Percentiles rank a stretch among this genome's conserved stretches.
These are phyloP conservation scores for Nilaparvata lugens DNA, from an alignment of 1,140 invertebrate species.

Conservation along the genomic window DNA sequence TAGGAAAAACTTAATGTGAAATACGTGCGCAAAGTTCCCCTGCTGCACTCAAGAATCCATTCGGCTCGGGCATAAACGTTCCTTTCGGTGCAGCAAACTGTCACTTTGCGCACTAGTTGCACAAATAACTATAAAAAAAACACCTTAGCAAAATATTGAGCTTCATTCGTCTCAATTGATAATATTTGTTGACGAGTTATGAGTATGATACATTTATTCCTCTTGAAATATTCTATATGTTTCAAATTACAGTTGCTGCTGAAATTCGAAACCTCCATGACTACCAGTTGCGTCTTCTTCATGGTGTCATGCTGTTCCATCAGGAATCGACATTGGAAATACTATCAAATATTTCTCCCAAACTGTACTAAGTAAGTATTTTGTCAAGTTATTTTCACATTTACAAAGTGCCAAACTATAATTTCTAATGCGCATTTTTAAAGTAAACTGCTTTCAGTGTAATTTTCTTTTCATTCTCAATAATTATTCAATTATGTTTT, in stretches of 20 bases:
- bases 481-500: too few relatives aligned
- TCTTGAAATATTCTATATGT: too few relatives aligned
- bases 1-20: too few relatives aligned
- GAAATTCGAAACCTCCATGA: constrained; percentile 96
- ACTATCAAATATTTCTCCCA: constrained; percentile 97
- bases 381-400: constrained; percentile 1
- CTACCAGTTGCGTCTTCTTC: constrained; percentile 84
- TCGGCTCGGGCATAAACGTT: too few relatives aligned
- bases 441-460: too few relatives aligned
- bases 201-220: background rate
- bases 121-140: too few relatives aligned
- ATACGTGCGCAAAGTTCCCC: too few relatives aligned
- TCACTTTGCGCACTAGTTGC: too few relatives aligned
- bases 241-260: constrained; percentile 85
- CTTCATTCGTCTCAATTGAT: background rate
- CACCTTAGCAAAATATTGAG: background rate
- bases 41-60: too few relatives aligned
- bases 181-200: background rate
- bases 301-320: constrained; percentile 87
- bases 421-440: too few relatives aligned
- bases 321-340: constrained; percentile 90
- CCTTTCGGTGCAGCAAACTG: too few relatives aligned
- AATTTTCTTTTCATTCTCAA: too few relatives aligned
- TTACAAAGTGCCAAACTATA: background rate
- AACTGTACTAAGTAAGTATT: constrained; percentile 80